Evolutionary conservation across 2,797 vertebrate genomes (phyloP).

Genomic region (Hozukius guyotensis): DNA sequence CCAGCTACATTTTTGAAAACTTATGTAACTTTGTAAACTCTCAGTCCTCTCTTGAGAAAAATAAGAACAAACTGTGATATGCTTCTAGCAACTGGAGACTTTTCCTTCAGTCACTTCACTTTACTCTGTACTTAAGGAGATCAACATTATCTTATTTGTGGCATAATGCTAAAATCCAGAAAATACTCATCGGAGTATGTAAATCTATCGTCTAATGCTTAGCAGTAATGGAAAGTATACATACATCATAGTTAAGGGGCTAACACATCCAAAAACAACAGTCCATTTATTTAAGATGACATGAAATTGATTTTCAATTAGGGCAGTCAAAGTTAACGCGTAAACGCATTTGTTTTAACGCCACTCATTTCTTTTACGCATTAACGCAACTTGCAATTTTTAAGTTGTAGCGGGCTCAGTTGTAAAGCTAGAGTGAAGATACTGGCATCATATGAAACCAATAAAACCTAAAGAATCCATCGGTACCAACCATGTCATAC

Average conservation of each 20-base stretch:
- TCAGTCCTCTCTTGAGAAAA: neutral
- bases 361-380: too few relatives aligned
- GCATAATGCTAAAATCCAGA: neutral
- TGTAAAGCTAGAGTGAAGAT: too few relatives aligned
- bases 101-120: neutral
- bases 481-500: too few relatives aligned
- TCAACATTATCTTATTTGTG: neutral
- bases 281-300: neutral
- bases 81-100: neutral
- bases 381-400: too few relatives aligned
- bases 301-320: neutral
- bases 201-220: neutral
- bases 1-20: neutral
- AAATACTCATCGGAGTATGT: neutral
- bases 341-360: too few relatives aligned
- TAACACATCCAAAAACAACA: neutral
- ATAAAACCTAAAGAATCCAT: too few relatives aligned
- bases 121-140: neutral
- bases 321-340: too few relatives aligned
- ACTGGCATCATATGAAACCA: too few relatives aligned
- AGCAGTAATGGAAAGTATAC: neutral
- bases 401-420: too few relatives aligned
- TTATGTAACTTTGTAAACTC: constrained; percentile 10
- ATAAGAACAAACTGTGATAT: constrained; percentile 1
- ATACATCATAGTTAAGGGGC: neutral